Evolutionary conservation across 2,113 vertebrate genomes (phyloP), one percentile per base, ranked within the genome.

Genomic region (Charadrius vociferus): DNA sequence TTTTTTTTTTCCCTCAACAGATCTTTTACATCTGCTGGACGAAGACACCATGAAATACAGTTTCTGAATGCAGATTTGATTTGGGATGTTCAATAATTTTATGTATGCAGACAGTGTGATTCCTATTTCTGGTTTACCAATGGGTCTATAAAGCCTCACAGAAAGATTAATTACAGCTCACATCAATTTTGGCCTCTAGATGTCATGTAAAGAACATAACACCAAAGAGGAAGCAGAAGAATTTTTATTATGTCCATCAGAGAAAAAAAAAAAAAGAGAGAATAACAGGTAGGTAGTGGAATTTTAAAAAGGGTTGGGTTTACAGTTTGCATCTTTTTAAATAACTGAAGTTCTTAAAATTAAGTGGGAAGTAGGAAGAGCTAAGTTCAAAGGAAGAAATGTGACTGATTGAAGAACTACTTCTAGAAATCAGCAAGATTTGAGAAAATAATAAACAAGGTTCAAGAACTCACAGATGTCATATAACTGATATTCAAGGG

Each of bases 101-200:
- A 97, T 94, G 94, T 81, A 98, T 98, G 97, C 98, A 97, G 95
- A 97, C 95, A 72, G 95, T 85, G 88, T 90, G 85, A 94, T 96
- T 95, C 77, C 55, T 95, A 95, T 94, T 73, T 87, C 80, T 84
- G 50, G 59, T 94, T 96, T 93, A 94, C 79, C 88, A 84, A 86
- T 49, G 63, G 72, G 92, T 95, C 95, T 97, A 75, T 96, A 97
- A 97, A 97, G 78, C 66, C 63, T 95, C 22, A 34, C 93, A 85
- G 97, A 96, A 98, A 98, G 97, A 98, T 97, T 98, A 98, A 98
- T 98, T 98, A 95, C 34, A 66, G 65, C 92, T 97, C 91, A 68
- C 93, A 98, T 98, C 97, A 97, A 81, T 98, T 97, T 97, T 97
- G 97, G 98, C 97, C 97, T 98, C 97, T 98, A 98, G 96, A 96